Conservation (phyloP, 2,113 vertebrate species). For the Hippocampus abdominalis region DNA sequence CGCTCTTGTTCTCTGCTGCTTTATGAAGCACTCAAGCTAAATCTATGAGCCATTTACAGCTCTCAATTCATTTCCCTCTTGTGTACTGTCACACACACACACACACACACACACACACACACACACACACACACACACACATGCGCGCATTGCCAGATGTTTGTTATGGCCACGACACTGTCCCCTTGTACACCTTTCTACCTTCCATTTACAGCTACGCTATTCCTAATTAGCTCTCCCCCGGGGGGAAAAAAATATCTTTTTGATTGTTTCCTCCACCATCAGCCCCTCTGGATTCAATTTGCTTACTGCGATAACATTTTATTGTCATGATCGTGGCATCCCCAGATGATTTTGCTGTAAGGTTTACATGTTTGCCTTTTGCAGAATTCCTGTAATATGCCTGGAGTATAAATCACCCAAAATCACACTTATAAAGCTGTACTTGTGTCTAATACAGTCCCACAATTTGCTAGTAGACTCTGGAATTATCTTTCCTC, state of each 20-base stretch:
- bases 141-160: not conserved
- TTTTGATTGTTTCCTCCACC: not conserved
- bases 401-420: not conserved
- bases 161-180: constrained; percentile 13
- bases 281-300: not conserved
- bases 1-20: constrained; percentile 17
- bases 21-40: constrained; percentile 47
- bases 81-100: not conserved
- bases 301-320: not conserved
- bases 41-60: constrained; percentile 39
- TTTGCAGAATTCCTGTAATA: not conserved
- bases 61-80: constrained; percentile 43
- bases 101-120: not conserved
- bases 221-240: not conserved
- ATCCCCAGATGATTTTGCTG: not conserved
- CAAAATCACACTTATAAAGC: too few species aligned
- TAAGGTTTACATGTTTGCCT: not conserved
- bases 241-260: not conserved
- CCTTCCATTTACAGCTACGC: not conserved
- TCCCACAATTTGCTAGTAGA: too few species aligned
- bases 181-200: constrained; percentile 7
- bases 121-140: not conserved
- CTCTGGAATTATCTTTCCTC: too few species aligned
- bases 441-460: too few species aligned
- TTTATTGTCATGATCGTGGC: not conserved